phyloP scores from a whole-genome alignment of 64 coral and sea anemone species.

The Acropora tenuis region DNA sequence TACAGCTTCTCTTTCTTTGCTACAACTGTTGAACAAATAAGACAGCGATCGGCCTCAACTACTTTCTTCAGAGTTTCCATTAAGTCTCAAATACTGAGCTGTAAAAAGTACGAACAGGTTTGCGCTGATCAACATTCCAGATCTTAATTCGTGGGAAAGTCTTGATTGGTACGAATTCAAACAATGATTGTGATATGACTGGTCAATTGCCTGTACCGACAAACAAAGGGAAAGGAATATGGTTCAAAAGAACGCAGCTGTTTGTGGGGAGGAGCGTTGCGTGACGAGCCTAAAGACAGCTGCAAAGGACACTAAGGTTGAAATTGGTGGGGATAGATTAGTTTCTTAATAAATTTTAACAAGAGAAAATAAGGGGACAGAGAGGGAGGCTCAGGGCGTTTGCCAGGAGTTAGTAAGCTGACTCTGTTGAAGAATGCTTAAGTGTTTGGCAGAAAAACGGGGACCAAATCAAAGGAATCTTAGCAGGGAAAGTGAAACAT shows the following conservation, averaged over 20 bases:
- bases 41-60: background rate
- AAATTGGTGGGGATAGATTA: too few species aligned
- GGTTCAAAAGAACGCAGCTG: constrained; percentile 5
- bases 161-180: background rate
- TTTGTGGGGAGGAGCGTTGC: constrained; percentile 11
- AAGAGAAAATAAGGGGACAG: too few species aligned
- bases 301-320: background rate
- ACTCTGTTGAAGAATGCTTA: too few species aligned
- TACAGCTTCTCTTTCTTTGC: constrained; percentile 39
- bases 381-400: too few species aligned
- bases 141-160: constrained; percentile 18
- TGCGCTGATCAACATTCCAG: background rate
- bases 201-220: background rate
- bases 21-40: constrained; percentile 31
- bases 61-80: background rate
- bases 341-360: too few species aligned
- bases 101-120: background rate
- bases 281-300: background rate
- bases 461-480: too few species aligned
- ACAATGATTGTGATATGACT: constrained; percentile 24
- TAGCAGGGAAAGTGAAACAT: too few species aligned
- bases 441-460: too few species aligned
- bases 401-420: too few species aligned
- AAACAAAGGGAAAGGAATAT: constrained; percentile 39
- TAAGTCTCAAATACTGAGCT: background rate